Evolutionary conservation across 2,888 invertebrate genomes (phyloP).

Genomic region (Parnassius smintheus): DNA sequence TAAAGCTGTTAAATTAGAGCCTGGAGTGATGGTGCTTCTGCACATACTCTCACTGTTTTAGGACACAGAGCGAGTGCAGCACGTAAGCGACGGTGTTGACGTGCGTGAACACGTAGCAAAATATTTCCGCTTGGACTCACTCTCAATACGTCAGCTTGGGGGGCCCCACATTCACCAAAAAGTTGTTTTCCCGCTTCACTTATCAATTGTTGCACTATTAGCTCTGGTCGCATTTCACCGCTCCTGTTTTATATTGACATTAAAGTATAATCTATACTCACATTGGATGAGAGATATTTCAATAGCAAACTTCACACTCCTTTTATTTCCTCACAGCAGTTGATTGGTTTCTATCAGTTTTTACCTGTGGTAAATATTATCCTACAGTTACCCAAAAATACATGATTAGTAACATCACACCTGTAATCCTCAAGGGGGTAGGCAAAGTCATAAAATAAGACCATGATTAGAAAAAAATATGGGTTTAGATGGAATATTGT

Average conservation of each 20-base stretch:
- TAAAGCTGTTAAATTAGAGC: constrained; percentile 32
- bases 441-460: too few species aligned
- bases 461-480: too few species aligned
- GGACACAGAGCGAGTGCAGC: constrained; percentile 42
- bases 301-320: background rate
- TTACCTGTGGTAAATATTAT: constrained; percentile 19
- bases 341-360: constrained; percentile 1
- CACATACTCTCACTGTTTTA: constrained; percentile 31
- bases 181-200: constrained; percentile 36
- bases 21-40: constrained; percentile 42
- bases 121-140: constrained; percentile 28
- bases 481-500: too few species aligned
- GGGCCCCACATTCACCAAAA: constrained; percentile 46
- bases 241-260: constrained; percentile 24
- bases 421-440: too few species aligned
- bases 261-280: constrained; percentile 15
- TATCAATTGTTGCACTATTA: constrained; percentile 38
- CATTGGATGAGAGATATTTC: background rate
- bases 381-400: background rate
- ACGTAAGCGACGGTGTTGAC: constrained; percentile 34
- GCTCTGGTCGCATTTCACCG: constrained; percentile 31
- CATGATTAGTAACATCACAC: too few species aligned
- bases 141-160: constrained; percentile 46
- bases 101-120: constrained; percentile 77
- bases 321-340: background rate